Conservation (phyloP, 2,113 vertebrate species). For the Sclerurus mexicanus region DNA sequence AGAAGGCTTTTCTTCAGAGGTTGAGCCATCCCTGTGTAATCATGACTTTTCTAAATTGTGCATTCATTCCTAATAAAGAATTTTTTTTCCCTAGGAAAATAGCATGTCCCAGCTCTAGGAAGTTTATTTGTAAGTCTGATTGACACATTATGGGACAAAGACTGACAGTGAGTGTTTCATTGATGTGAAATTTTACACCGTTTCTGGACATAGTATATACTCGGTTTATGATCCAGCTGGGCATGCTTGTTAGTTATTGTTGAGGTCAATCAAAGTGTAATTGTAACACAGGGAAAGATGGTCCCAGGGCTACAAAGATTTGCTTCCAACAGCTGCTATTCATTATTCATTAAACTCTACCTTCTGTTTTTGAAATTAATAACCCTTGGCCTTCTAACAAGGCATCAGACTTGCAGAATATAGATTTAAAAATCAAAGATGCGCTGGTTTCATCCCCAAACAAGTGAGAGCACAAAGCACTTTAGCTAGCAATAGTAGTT, state of each 20-base stretch:
- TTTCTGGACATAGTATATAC: conserved; percentile 51
- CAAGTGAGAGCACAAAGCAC: background rate
- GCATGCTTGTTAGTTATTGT: conserved; percentile 64
- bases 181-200: conserved; percentile 68
- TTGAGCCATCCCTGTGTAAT: background rate
- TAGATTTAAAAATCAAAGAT: conserved; percentile 35
- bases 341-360: conserved; percentile 66
- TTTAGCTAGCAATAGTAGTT: background rate
- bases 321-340: conserved; percentile 68
- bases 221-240: conserved; percentile 63
- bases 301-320: conserved; percentile 53
- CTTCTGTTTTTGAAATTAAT: conserved; percentile 69
- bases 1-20: background rate
- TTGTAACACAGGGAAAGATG: conserved; percentile 52
- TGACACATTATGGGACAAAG: background rate
- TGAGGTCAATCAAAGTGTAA: conserved; percentile 73
- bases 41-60: background rate
- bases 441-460: background rate
- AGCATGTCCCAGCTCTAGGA: background rate
- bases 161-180: conserved; percentile 33
- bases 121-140: conserved; percentile 37
- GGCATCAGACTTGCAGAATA: conserved; percentile 25
- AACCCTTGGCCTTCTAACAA: conserved; percentile 55
- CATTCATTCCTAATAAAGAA: background rate
- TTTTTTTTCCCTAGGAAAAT: background rate